phyloP scores from a whole-genome alignment of 2,888 invertebrate genomes.

The Resseliella maxima region DNA sequence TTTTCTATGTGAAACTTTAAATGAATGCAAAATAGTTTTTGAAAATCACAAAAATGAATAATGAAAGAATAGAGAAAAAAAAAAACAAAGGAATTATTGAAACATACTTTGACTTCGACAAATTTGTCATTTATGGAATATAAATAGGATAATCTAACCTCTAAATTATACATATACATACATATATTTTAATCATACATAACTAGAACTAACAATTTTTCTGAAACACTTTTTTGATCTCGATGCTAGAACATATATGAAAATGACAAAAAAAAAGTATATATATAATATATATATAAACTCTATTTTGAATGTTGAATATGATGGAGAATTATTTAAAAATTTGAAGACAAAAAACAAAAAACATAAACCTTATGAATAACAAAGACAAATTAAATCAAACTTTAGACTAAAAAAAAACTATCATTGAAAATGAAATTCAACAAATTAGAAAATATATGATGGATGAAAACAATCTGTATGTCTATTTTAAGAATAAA shows the following conservation, averaged over 20 bases:
- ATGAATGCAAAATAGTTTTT: background rate
- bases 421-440: background rate
- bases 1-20: no score
- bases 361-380: no score
- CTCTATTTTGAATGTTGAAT: constrained; percentile 36
- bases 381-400: constrained; percentile 30
- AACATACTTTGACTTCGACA: background rate
- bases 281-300: no score
- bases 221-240: constrained; percentile 13
- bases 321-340: background rate
- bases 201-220: background rate
- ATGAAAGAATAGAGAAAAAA: background rate
- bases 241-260: background rate
- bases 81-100: no score
- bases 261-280: background rate
- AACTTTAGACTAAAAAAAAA: background rate
- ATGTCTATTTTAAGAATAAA: constrained; percentile 50
- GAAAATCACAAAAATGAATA: background rate
- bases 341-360: background rate
- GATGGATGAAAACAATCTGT: background rate
- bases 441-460: background rate
- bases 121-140: constrained; percentile 24
- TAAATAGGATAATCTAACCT: background rate
- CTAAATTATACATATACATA: background rate
- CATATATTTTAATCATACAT: constrained; percentile 4